A percentile compares a stretch with the other conserved stretches of the same genome.
Conservation (phyloP, 1,140 invertebrate genomes). For the Chymomyza costata region DNA sequence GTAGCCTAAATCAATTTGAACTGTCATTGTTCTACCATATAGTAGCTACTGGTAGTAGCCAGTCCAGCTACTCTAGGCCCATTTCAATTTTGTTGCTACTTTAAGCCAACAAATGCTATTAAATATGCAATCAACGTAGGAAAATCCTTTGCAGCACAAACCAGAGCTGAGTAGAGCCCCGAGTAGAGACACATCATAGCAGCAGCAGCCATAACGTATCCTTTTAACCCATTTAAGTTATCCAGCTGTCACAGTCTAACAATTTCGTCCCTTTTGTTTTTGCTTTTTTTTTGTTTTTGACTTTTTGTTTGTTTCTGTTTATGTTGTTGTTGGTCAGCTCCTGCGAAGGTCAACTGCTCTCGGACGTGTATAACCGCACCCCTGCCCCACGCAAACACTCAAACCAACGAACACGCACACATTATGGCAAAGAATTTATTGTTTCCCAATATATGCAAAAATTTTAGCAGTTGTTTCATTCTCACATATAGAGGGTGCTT, state of each 20-base stretch:
- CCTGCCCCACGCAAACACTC: slow-evolving; percentile 8
- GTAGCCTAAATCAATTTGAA: too few species aligned
- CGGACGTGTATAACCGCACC: slow-evolving; percentile 31
- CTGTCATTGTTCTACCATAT: too few species aligned
- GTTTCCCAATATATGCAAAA: slow-evolving; percentile 72
- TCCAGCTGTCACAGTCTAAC: slow-evolving; percentile 70
- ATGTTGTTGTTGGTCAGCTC: not conserved
- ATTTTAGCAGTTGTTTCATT: slow-evolving; percentile 42
- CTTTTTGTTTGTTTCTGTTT: slow-evolving; percentile 47
- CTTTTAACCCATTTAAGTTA: slow-evolving; percentile 71
- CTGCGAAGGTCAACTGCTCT: slow-evolving; percentile 54
- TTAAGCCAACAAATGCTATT: slow-evolving; percentile 25
- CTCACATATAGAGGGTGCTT: too few species aligned
- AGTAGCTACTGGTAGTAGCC: too few species aligned
- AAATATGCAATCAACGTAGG: slow-evolving; percentile 35
- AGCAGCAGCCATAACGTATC: slow-evolving; percentile 47
- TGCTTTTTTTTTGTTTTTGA: not conserved
- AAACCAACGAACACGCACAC: slow-evolving; percentile 12
- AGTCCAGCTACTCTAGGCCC: too few species aligned
- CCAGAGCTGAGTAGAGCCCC: too few species aligned
- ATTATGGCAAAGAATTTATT: slow-evolving; percentile 53
- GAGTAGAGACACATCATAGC: too few species aligned
- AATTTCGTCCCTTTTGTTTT: slow-evolving; percentile 65
- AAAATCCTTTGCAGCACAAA: slow-evolving; percentile 33
- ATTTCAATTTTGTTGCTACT: slow-evolving; percentile 34